A percentile compares a stretch with the other conserved stretches of the same genome.
These are phyloP conservation scores for Kryptopterus vitreolus DNA, from an alignment of 2,797 vertebrate genomes.

Conservation along the genomic window DNA sequence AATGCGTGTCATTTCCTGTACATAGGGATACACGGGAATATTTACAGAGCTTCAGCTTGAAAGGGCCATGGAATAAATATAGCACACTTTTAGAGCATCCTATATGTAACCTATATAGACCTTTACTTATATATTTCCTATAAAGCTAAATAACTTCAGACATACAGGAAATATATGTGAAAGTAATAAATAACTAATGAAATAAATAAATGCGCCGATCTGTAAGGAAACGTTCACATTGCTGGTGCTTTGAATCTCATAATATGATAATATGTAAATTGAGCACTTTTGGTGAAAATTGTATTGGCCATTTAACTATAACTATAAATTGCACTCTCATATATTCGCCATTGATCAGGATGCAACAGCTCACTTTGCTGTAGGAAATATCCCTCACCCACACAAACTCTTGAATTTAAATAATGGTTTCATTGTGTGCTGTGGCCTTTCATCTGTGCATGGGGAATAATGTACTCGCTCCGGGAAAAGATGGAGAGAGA, in stretches of 20 bases:
- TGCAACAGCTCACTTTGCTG: constrained; percentile 80
- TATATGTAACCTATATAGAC: background rate
- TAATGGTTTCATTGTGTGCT: constrained; percentile 80
- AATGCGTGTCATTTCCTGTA: background rate
- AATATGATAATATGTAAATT: constrained; percentile 57
- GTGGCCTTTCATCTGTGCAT: constrained; percentile 74
- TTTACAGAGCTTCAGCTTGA: background rate
- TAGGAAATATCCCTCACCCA: constrained; percentile 79
- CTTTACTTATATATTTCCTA: background rate
- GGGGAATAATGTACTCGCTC: constrained; percentile 56
- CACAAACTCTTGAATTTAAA: constrained; percentile 82
- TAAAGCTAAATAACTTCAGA: background rate
- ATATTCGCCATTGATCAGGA: constrained; percentile 82
- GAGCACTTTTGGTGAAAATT: constrained; percentile 79
- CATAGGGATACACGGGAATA: background rate
- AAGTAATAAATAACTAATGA: background rate
- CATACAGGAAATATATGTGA: background rate
- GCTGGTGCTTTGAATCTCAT: constrained; percentile 36
- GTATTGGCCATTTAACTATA: constrained; percentile 87
- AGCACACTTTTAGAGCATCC: background rate
- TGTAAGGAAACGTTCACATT: background rate
- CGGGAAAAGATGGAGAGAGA: constrained; percentile 35
- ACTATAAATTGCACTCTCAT: constrained; percentile 82
- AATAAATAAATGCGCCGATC: no score
- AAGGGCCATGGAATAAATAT: background rate